phyloP scores from a whole-genome alignment of 2,113 vertebrate species.

The Pionites leucogaster region DNA sequence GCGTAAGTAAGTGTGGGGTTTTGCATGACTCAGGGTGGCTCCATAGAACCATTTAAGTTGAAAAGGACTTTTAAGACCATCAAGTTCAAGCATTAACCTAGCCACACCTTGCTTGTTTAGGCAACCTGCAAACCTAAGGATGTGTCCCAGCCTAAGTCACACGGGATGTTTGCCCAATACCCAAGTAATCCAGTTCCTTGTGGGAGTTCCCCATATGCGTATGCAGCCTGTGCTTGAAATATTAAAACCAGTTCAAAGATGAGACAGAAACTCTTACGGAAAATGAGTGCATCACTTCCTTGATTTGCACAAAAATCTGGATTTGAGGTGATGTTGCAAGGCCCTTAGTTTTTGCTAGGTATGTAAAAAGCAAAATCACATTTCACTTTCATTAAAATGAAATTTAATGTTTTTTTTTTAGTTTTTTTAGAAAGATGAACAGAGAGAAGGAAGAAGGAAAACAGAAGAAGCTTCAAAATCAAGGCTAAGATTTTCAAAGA shows the following conservation, averaged over 20 bases:
- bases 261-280: neutral
- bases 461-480: neutral
- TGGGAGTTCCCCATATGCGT: neutral
- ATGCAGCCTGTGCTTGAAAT: neutral
- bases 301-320: neutral
- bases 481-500: neutral
- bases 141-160: neutral
- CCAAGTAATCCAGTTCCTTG: neutral
- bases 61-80: neutral
- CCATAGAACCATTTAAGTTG: neutral
- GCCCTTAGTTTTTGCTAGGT: neutral
- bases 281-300: neutral
- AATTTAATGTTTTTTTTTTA: neutral
- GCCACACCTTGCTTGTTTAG: neutral
- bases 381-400: neutral
- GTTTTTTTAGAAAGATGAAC: neutral
- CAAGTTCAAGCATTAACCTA: neutral
- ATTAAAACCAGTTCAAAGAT: neutral
- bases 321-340: neutral
- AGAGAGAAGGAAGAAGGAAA: neutral
- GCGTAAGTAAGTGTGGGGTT: accelerated
- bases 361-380: neutral
- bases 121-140: neutral
- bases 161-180: neutral
- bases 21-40: neutral